phyloP scores from a whole-genome alignment of 2,888 invertebrate genomes.

The Chrysopilus asiliformis region DNA sequence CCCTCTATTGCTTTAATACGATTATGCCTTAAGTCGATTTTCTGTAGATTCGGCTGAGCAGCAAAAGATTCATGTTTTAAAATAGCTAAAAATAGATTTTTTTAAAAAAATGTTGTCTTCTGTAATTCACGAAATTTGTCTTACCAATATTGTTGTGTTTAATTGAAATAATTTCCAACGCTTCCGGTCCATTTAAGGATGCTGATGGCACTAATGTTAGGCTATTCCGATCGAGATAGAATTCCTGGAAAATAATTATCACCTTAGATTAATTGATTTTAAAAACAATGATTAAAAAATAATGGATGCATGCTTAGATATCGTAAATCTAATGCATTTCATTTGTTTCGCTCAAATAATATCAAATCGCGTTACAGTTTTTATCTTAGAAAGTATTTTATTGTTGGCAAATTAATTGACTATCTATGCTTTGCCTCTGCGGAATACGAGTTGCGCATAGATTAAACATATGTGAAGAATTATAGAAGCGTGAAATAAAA shows the following conservation, averaged over 20 bases:
- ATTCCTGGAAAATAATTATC: slow-evolving; percentile 45
- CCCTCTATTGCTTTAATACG: slow-evolving; percentile 62
- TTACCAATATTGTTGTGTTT: slow-evolving; percentile 71
- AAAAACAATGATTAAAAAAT: too few species aligned
- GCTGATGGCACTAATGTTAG: slow-evolving; percentile 60
- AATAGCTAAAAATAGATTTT: slow-evolving; percentile 40
- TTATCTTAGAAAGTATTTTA: too few species aligned
- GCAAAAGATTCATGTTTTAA: slow-evolving; percentile 56
- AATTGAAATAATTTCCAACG: slow-evolving; percentile 57
- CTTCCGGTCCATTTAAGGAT: slow-evolving; percentile 67
- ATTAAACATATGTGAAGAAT: too few species aligned
- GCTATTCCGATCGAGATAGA: slow-evolving; percentile 70
- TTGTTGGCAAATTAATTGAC: too few species aligned
- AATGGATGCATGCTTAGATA: too few species aligned
- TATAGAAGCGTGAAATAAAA: too few species aligned
- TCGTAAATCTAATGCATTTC: too few species aligned
- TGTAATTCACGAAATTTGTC: slow-evolving; percentile 13
- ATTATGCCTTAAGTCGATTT: slow-evolving; percentile 68
- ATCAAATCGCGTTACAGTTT: too few species aligned
- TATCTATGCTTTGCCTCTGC: too few species aligned
- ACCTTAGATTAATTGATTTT: too few species aligned
- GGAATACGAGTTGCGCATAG: too few species aligned
- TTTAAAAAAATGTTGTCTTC: neutral
- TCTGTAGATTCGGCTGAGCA: slow-evolving; percentile 54
- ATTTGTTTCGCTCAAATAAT: too few species aligned